These are phyloP conservation scores for Premnoplex brunnescens DNA, from an alignment of 2,797 vertebrate genomes.

Conservation along the genomic window DNA sequence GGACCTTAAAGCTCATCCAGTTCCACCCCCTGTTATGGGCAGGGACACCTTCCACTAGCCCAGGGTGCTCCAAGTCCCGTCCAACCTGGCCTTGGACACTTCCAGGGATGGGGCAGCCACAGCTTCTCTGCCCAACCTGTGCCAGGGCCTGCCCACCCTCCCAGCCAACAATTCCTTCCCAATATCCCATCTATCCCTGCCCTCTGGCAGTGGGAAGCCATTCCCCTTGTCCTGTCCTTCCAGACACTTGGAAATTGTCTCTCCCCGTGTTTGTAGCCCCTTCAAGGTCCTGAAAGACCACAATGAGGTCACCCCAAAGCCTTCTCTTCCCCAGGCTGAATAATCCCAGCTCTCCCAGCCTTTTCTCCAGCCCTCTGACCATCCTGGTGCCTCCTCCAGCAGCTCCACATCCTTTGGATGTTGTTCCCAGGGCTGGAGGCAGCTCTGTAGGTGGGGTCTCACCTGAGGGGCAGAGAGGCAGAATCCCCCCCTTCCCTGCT, in stretches of 20 bases:
- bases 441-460: not conserved
- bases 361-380: not conserved
- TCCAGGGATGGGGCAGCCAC: not conserved
- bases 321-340: not conserved
- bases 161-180: not conserved
- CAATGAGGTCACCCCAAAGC: not conserved
- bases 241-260: not conserved
- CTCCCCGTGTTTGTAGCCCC: not conserved
- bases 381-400: not conserved
- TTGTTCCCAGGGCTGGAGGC: not conserved
- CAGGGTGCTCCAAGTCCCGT: not conserved
- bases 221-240: not conserved
- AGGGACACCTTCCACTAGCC: not conserved
- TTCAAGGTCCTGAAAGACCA: not conserved
- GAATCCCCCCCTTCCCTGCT: not conserved
- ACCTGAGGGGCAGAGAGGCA: not conserved
- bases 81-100: not conserved
- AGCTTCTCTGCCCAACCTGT: no score
- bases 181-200: not conserved
- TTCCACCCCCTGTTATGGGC: not conserved
- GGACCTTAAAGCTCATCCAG: no score
- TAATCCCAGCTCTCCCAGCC: not conserved
- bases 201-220: not conserved
- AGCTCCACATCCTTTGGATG: fast-evolving
- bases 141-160: not conserved